These are phyloP conservation scores for Oxyscelio sp. DNA, from an alignment of 2,888 invertebrate genomes.

Conservation along the genomic window DNA sequence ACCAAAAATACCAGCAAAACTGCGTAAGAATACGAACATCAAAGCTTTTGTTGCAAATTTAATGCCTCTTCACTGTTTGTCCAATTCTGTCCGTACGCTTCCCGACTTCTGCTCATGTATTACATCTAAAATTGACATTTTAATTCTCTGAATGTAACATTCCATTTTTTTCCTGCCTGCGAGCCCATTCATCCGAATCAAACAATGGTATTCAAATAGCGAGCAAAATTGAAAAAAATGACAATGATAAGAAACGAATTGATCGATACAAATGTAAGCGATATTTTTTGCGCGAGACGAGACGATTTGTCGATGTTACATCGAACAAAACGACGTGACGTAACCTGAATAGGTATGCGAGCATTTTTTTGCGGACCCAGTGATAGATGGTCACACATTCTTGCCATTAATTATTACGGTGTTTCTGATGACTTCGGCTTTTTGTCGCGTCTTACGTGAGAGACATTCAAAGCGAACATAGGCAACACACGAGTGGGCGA, in stretches of 20 bases:
- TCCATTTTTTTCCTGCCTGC: slow-evolving; percentile 3
- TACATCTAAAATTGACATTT: slow-evolving; percentile 21
- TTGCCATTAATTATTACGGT: slow-evolving; percentile 66
- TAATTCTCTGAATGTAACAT: slow-evolving; percentile 1
- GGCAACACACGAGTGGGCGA: slow-evolving; percentile 55
- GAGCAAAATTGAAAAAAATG: slow-evolving; percentile 32
- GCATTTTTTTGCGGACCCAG: slow-evolving; percentile 13
- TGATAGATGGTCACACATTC: slow-evolving; percentile 67
- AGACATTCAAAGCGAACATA: slow-evolving; percentile 43
- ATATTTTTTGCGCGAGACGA: slow-evolving; percentile 33
- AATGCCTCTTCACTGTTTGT: too few species aligned
- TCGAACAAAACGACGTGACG: slow-evolving; percentile 50
- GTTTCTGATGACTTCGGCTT: slow-evolving; percentile 68
- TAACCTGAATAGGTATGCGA: slow-evolving; percentile 24
- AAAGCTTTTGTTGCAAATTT: too few species aligned
- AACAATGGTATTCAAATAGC: slow-evolving; percentile 55
- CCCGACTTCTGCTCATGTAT: neutral
- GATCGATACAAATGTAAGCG: slow-evolving; percentile 47
- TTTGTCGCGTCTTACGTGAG: slow-evolving; percentile 62
- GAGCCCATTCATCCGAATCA: slow-evolving; percentile 19
- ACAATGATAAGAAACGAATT: slow-evolving; percentile 48
- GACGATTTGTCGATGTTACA: slow-evolving; percentile 37
- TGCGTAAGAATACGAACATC: too few species aligned
- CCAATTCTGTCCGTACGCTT: too few species aligned
- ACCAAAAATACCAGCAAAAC: too few species aligned